Evolutionary conservation across 2,113 vertebrate species (phyloP), one percentile per base, ranked within the genome.

Genomic region (Gymnobelideus leadbeateri): DNA sequence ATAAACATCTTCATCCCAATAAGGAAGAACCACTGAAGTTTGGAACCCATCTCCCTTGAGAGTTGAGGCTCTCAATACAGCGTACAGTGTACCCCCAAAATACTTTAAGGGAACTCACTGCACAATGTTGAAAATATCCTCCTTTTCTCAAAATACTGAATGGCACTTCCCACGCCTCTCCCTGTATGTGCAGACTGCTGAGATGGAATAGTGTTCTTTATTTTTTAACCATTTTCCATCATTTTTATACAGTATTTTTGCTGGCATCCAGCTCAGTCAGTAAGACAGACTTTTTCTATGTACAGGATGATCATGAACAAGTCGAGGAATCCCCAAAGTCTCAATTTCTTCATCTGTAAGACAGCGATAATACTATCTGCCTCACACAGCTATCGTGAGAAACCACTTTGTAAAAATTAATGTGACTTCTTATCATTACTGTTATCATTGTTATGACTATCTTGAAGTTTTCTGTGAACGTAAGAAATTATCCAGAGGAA

Each of bases 121-220:
- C 89, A 57, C 49, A 95, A 0, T 31, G 57, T 95, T 92, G 89
- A 68, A 51, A 0, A 2, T 24, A 26, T 2, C 84, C 90, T 51
- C 92, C 90, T 68, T 46, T 8, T 92, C 84, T 31, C 93, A 95
- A 95, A 91, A 92, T 0, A 6, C 26, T 55, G 89, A 94, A 49
- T 14, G 94, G 52, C 47, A 46, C 96, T 95, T 97, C 93, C 95
- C 96, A 89, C 28, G 92, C 0, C 31, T 95, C 90, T 91, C 51
- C 68, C 93, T 90, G 0, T 94, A 50, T 49, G 89, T 93, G 89
- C 92, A 91, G 51, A 47, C 47, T 21, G 68, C 2, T 3, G n/a
- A 84, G 37, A 84, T 2, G 21, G 2, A 90, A 50, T 50, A 90
- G 47, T 25, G 47, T 90, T 51, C 46, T 90, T 90, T 49, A 47